A percentile compares a stretch with the other conserved stretches of the same genome.
Evolutionary conservation across 2,113 vertebrate genomes (phyloP).

Genomic region (Myodes glareolus): DNA sequence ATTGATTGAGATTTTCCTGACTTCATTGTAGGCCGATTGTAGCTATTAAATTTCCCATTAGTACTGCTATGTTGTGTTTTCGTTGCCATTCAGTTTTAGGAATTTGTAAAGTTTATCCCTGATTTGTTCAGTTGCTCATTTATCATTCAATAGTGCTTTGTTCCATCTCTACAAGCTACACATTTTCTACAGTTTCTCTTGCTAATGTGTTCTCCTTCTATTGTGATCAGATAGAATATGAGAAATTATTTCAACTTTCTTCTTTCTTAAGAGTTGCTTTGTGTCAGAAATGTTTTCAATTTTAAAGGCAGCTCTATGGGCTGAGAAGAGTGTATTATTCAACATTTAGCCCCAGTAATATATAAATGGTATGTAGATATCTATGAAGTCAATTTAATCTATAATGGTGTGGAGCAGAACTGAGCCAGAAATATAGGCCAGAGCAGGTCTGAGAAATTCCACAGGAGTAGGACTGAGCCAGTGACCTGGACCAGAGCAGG

Average conservation of each 20-base stretch:
- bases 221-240: neutral
- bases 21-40: neutral
- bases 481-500: too few species aligned
- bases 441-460: too few species aligned
- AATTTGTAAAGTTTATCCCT: neutral
- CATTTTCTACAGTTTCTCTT: neutral
- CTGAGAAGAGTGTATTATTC: neutral
- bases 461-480: too few species aligned
- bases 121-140: neutral
- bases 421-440: too few species aligned
- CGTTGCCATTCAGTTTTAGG: neutral
- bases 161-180: neutral
- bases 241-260: too few species aligned
- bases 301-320: neutral
- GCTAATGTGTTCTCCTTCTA: neutral
- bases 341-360: neutral
- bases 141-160: neutral
- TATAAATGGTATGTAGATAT: too few species aligned
- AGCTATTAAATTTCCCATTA: neutral
- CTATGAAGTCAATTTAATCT: neutral
- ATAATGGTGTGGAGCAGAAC: too few species aligned
- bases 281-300: neutral
- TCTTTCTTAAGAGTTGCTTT: neutral
- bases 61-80: neutral
- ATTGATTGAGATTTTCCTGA: neutral